These are phyloP conservation scores for Epinephelus lanceolatus DNA, from an alignment of 2,113 vertebrate species.

Conservation along the genomic window DNA sequence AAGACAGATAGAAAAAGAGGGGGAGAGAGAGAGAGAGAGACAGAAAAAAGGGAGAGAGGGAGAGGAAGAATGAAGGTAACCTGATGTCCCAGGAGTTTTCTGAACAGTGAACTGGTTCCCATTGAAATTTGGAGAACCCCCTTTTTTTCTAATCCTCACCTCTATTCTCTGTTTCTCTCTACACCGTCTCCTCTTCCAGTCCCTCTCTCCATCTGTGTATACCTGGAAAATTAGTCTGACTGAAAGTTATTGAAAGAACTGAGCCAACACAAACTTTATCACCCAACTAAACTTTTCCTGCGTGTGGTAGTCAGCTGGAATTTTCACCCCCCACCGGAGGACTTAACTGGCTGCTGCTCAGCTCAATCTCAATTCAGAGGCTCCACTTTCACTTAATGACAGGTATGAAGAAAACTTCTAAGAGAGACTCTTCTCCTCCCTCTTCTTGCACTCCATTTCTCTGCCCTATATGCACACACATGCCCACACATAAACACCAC, in stretches of 20 bases:
- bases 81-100: slow-evolving; percentile 78
- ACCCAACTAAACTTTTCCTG: slow-evolving; percentile 22
- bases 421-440: neutral
- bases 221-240: neutral
- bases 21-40: slow-evolving; percentile 41
- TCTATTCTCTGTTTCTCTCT: slow-evolving; percentile 34
- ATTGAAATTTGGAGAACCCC: slow-evolving; percentile 75
- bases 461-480: neutral
- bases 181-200: slow-evolving; percentile 32
- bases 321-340: slow-evolving; percentile 28
- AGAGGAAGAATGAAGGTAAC: slow-evolving; percentile 73
- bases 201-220: slow-evolving; percentile 32
- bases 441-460: slow-evolving; percentile 4
- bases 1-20: slow-evolving; percentile 66
- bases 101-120: slow-evolving; percentile 71
- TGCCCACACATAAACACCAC: slow-evolving; percentile 10
- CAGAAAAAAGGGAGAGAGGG: slow-evolving; percentile 27
- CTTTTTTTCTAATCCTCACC: slow-evolving; percentile 36
- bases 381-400: slow-evolving; percentile 72
- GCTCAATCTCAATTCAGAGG: slow-evolving; percentile 50
- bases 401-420: slow-evolving; percentile 55
- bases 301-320: slow-evolving; percentile 46
- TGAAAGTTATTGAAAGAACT: slow-evolving; percentile 13
- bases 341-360: slow-evolving; percentile 43
- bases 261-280: slow-evolving; percentile 30